A percentile compares a stretch with the other conserved stretches of the same genome.
These are phyloP conservation scores for Achatina immaculata DNA, from an alignment of 1,140 invertebrate genomes.

Conservation along the genomic window DNA sequence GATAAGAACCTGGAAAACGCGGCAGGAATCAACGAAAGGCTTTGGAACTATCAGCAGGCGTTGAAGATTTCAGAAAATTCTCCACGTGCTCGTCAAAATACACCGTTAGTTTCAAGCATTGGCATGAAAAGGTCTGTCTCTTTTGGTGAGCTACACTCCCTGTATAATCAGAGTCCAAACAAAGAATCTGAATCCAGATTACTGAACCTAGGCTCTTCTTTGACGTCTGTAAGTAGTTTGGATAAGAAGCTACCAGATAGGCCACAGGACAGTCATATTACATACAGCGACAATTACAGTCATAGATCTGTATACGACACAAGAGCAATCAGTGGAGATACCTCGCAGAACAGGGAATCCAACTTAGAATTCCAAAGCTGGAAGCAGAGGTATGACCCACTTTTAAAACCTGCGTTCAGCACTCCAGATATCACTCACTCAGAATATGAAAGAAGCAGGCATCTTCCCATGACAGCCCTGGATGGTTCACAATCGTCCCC, in stretches of 20 bases:
- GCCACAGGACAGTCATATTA: too few relatives aligned
- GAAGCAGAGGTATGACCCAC: too few relatives aligned
- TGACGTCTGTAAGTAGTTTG: not conserved
- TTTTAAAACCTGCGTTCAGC: too few relatives aligned
- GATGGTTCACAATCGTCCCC: not conserved
- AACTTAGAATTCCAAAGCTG: too few relatives aligned
- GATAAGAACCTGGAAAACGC: constrained; percentile 82
- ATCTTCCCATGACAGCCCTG: constrained; percentile 32
- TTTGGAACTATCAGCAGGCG: constrained; percentile 15
- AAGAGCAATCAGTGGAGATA: too few relatives aligned
- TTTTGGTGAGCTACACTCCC: constrained; percentile 34
- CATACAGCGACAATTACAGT: too few relatives aligned
- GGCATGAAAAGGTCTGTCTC: constrained; percentile 34
- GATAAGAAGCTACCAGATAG: not conserved
- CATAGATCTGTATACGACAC: too few relatives aligned
- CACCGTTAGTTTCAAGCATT: not conserved
- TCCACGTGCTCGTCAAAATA: not conserved
- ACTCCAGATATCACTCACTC: constrained; percentile 38
- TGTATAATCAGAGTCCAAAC: constrained; percentile 2
- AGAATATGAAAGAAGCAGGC: constrained; percentile 44
- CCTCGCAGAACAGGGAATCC: too few relatives aligned
- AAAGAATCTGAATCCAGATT: not conserved
- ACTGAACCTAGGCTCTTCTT: not conserved
- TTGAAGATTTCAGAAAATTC: not conserved
- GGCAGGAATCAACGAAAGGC: constrained; percentile 14